phyloP scores from a whole-genome alignment of 2,113 vertebrate genomes.

The Ornithorhynchus anatinus region DNA sequence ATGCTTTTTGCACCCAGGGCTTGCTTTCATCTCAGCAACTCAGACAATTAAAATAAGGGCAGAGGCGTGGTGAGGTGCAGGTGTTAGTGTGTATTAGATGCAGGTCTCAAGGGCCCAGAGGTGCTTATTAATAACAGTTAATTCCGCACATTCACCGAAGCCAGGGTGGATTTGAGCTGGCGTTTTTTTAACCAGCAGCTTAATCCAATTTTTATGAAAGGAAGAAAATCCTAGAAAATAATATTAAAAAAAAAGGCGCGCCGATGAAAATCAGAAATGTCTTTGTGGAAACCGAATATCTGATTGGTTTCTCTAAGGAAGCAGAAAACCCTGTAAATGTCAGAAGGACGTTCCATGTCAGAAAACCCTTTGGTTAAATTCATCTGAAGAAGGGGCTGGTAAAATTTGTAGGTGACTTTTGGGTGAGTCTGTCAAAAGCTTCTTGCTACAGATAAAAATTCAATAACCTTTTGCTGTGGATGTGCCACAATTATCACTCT shows the following conservation, averaged over 20 bases:
- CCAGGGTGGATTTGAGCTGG: background rate
- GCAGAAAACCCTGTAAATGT: conserved; percentile 3
- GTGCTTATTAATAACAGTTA: background rate
- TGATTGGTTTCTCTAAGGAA: conserved; percentile 37
- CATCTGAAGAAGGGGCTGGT: conserved; percentile 10
- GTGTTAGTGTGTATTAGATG: background rate
- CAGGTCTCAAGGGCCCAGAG: background rate
- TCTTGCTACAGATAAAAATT: conserved; percentile 87
- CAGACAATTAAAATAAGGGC: background rate
- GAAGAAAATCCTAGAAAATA: background rate
- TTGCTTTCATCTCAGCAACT: background rate
- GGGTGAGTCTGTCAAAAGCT: conserved; percentile 61
- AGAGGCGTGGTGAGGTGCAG: background rate
- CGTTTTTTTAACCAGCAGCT: conserved; percentile 18
- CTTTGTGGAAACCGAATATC: conserved; percentile 29
- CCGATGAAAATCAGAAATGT: conserved; percentile 11
- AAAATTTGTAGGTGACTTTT: conserved; percentile 54
- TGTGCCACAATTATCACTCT: conserved; percentile 94
- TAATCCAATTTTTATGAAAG: conserved; percentile 41
- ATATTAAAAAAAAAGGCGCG: conserved; percentile 1
- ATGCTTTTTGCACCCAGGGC: background rate
- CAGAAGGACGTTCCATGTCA: conserved; percentile 9
- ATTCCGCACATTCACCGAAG: background rate
- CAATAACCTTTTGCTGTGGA: conserved; percentile 81
- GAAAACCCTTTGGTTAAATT: conserved; percentile 38